Conservation (phyloP, 2,113 vertebrate species). For the Dolichallabes microphthalmus region DNA sequence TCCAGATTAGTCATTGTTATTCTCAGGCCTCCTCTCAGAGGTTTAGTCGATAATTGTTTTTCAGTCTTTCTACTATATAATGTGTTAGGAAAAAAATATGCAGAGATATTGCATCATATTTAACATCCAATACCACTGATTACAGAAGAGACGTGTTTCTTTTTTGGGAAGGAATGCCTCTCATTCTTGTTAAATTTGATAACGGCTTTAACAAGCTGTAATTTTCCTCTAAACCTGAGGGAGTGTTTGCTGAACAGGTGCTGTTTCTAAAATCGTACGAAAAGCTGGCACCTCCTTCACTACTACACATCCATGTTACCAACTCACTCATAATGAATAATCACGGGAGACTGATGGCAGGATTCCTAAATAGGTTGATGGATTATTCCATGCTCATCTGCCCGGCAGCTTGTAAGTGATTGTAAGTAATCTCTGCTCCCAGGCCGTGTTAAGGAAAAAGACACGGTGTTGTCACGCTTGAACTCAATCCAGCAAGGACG, state of each 20-base stretch:
- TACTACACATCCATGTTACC: neutral
- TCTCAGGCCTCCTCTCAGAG: too few relatives aligned
- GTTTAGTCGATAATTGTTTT: too few relatives aligned
- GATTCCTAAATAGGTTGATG: conserved; percentile 13
- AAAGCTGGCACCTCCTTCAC: neutral
- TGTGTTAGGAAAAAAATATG: too few relatives aligned
- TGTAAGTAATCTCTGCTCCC: neutral
- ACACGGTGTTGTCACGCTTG: neutral
- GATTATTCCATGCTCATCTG: neutral
- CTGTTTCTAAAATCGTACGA: neutral
- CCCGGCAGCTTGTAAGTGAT: conserved; percentile 14
- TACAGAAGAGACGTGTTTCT: neutral
- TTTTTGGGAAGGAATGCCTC: neutral
- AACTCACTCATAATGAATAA: neutral
- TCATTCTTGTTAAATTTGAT: neutral
- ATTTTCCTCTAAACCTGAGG: conserved; percentile 11
- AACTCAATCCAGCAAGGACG: neutral
- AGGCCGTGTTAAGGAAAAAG: neutral
- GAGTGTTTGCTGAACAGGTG: conserved; percentile 10
- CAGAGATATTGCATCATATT: too few relatives aligned
- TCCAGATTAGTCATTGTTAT: too few relatives aligned
- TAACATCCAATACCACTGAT: neutral
- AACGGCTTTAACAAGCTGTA: neutral
- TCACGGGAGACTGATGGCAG: neutral
- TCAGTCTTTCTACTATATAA: too few relatives aligned